phyloP scores from a whole-genome alignment of 1,140 invertebrate species.

The Amphibalanus amphitrite region DNA sequence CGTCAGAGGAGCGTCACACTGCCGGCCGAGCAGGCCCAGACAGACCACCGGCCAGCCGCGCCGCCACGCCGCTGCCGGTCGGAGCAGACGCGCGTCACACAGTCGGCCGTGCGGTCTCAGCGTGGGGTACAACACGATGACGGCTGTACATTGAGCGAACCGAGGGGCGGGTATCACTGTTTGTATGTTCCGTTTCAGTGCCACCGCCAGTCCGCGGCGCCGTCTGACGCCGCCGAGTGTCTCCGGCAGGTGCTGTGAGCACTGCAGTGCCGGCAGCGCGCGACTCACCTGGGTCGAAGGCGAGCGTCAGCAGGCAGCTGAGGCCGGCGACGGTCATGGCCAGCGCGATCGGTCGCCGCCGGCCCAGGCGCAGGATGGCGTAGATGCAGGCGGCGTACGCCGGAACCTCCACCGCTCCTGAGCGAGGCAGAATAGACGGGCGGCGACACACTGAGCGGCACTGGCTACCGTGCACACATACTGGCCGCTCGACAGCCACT shows the following conservation, averaged over 20 bases:
- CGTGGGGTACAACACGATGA: slow-evolving; percentile 3
- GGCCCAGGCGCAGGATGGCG: not conserved
- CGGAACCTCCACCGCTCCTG: not conserved
- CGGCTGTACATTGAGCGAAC: not conserved
- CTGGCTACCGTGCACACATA: not conserved
- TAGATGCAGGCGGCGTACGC: not conserved
- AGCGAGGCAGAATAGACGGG: not conserved
- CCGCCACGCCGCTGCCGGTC: too few relatives aligned
- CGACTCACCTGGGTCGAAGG: slow-evolving; percentile 11
- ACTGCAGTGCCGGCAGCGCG: too few relatives aligned
- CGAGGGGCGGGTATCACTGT: not conserved
- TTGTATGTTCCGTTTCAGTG: too few relatives aligned
- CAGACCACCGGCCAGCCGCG: slow-evolving; percentile 9
- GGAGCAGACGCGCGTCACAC: too few relatives aligned
- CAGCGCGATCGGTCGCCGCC: slow-evolving; percentile 30
- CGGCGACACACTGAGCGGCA: too few relatives aligned
- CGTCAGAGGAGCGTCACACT: too few relatives aligned
- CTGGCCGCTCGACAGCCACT: not conserved
- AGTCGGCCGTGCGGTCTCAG: too few relatives aligned
- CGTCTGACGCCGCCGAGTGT: too few relatives aligned
- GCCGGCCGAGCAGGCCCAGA: slow-evolving; percentile 61
- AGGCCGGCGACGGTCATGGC: slow-evolving; percentile 48
- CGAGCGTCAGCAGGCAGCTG: slow-evolving; percentile 6
- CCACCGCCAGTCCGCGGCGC: too few relatives aligned
- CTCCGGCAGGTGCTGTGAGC: too few relatives aligned